phyloP scores from a whole-genome alignment of 2,888 invertebrate genomes.

The Craniophora ligustri region DNA sequence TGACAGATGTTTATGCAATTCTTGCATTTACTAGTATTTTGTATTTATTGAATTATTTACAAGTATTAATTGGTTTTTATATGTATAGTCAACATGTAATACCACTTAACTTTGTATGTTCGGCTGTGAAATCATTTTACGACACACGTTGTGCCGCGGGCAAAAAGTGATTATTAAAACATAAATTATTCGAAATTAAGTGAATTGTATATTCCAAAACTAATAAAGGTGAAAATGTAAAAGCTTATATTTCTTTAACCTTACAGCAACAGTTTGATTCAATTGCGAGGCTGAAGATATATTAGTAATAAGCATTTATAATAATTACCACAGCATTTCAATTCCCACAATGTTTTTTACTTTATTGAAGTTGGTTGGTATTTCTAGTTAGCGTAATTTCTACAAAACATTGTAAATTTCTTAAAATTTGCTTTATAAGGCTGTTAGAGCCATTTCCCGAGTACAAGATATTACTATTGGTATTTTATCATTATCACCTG shows the following conservation, averaged over 20 bases:
- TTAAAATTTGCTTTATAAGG: conserved; percentile 5
- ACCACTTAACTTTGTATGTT: conserved; percentile 24
- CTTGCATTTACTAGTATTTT: too few relatives aligned
- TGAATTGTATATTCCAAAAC: conserved; percentile 25
- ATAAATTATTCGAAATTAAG: conserved; percentile 37
- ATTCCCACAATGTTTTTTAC: background rate
- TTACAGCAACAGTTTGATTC: conserved; percentile 13
- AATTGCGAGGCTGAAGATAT: too few relatives aligned
- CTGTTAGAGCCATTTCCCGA: conserved; percentile 18
- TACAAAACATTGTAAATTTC: conserved; percentile 19
- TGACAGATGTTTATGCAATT: too few relatives aligned
- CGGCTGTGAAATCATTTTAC: conserved; percentile 23
- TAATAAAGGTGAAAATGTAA: too few relatives aligned
- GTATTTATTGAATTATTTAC: background rate
- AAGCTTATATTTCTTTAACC: conserved; percentile 11
- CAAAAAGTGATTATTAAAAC: conserved; percentile 33
- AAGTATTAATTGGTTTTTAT: conserved; percentile 16
- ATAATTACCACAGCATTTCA: background rate
- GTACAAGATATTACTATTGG: conserved; percentile 23
- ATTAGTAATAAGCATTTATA: too few relatives aligned
- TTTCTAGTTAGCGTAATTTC: conserved; percentile 18
- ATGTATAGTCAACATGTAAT: conserved; percentile 29
- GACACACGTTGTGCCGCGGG: conserved; percentile 28
- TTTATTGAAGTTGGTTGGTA: background rate
- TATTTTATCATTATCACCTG: conserved; percentile 51